Percentiles rank a stretch among this genome's conserved stretches.
These are phyloP conservation scores for Andrena praecox DNA, from an alignment of 2,888 invertebrate genomes.

Conservation along the genomic window DNA sequence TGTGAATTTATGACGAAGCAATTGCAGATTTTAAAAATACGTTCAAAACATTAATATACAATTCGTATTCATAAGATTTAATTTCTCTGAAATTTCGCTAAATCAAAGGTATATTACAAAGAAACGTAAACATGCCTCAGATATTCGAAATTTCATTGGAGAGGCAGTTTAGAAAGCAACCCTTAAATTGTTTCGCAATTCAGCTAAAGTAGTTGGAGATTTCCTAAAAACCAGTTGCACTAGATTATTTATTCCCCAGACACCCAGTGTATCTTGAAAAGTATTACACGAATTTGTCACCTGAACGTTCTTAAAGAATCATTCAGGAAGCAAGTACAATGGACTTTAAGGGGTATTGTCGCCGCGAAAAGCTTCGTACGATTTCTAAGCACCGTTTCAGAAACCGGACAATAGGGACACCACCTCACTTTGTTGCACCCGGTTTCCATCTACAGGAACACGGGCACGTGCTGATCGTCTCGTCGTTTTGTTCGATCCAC, in stretches of 20 bases:
- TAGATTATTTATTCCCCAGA: not conserved
- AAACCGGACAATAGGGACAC: not conserved
- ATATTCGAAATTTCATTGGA: too few relatives aligned
- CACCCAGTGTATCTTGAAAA: not conserved
- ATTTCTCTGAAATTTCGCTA: too few relatives aligned
- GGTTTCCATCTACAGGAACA: not conserved
- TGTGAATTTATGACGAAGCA: too few relatives aligned
- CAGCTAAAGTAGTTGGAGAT: too few relatives aligned
- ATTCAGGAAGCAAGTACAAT: not conserved
- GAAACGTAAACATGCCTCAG: too few relatives aligned
- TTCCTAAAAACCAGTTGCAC: too few relatives aligned
- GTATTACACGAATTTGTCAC: not conserved
- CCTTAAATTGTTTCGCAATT: too few relatives aligned
- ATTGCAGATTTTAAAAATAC: too few relatives aligned
- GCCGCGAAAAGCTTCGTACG: not conserved
- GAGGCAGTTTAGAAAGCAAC: too few relatives aligned
- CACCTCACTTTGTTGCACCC: slow-evolving; percentile 4
- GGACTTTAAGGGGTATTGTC: slow-evolving; percentile 2
- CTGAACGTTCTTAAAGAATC: not conserved
- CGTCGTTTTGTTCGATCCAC: slow-evolving; percentile 16
- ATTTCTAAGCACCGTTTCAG: not conserved
- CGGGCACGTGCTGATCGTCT: not conserved
- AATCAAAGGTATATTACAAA: too few relatives aligned
- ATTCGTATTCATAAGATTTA: too few relatives aligned
- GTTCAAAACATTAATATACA: too few relatives aligned